These are phyloP conservation scores for Lordiphosa andalusiaca DNA, from an alignment of 2,888 invertebrate species.

Conservation along the genomic window DNA sequence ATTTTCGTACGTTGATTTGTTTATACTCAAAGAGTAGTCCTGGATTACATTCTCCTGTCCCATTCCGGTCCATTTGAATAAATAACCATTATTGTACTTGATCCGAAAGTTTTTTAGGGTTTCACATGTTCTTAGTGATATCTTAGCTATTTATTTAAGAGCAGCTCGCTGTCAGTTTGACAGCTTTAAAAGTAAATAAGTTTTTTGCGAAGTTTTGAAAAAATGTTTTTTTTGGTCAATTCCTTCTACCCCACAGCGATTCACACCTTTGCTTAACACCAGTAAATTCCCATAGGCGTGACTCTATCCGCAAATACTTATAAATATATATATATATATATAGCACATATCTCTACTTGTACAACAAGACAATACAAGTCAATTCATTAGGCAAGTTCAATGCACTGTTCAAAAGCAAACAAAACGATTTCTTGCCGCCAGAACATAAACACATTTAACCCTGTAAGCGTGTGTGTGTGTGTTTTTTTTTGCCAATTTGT, in stretches of 20 bases:
- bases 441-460: conserved; percentile 33
- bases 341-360: not conserved
- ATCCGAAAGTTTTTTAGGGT: too few relatives aligned
- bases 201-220: too few relatives aligned
- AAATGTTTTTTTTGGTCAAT: not conserved
- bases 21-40: too few relatives aligned
- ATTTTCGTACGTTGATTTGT: too few relatives aligned
- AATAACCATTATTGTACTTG: too few relatives aligned
- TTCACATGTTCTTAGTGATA: too few relatives aligned
- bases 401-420: conserved; percentile 45
- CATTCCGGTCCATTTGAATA: too few relatives aligned
- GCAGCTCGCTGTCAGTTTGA: too few relatives aligned
- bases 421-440: conserved; percentile 18
- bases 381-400: conserved; percentile 59
- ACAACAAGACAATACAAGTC: conserved; percentile 14
- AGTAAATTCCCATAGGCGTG: conserved; percentile 7
- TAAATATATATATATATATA: conserved; percentile 1
- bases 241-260: not conserved
- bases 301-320: not conserved
- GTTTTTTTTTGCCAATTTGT: conserved; percentile 27
- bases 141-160: too few relatives aligned
- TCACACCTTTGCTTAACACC: conserved; percentile 10
- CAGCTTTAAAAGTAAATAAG: too few relatives aligned
- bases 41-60: too few relatives aligned
- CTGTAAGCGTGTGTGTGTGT: conserved; percentile 3